Conservation (phyloP, 1,140 invertebrate genomes). For the Neodiprion virginianus region DNA sequence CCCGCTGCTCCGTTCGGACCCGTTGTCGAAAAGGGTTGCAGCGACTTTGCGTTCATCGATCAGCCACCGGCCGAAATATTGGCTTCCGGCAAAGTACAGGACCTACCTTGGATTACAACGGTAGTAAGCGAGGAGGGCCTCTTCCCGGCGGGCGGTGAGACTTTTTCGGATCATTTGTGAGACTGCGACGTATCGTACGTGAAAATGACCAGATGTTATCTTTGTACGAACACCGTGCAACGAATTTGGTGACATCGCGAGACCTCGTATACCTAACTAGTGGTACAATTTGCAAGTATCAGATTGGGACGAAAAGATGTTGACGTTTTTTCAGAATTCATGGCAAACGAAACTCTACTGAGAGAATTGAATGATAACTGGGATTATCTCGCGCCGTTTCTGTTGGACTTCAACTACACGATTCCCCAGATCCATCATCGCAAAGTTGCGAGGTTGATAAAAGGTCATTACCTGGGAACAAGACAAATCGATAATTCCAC, state of each 20-base stretch:
- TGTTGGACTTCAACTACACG: conserved; percentile 6
- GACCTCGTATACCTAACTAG: no score
- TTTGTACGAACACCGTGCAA: no score
- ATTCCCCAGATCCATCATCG: conserved; percentile 10
- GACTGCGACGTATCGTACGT: no score
- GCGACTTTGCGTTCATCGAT: conserved; percentile 62
- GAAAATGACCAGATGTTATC: no score
- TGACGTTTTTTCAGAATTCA: background rate
- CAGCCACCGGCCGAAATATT: conserved; percentile 65
- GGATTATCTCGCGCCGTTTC: background rate
- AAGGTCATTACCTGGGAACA: conserved; percentile 16
- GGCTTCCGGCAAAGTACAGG: conserved; percentile 57
- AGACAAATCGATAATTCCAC: conserved; percentile 47
- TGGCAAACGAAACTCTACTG: background rate
- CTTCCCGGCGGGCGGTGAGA: conserved; percentile 67
- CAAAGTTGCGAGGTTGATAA: conserved; percentile 5
- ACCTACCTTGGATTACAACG: conserved; percentile 67
- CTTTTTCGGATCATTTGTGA: background rate
- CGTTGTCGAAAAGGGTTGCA: conserved; percentile 60
- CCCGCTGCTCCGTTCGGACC: conserved; percentile 70
- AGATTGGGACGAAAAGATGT: background rate
- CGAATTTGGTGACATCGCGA: no score
- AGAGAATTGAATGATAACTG: conserved; percentile 15
- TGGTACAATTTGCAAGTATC: no score
- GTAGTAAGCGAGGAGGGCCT: conserved; percentile 68